These are phyloP conservation scores for Caenorhabditis sp. DNA, from an alignment of 2,888 invertebrate genomes.

Conservation along the genomic window DNA sequence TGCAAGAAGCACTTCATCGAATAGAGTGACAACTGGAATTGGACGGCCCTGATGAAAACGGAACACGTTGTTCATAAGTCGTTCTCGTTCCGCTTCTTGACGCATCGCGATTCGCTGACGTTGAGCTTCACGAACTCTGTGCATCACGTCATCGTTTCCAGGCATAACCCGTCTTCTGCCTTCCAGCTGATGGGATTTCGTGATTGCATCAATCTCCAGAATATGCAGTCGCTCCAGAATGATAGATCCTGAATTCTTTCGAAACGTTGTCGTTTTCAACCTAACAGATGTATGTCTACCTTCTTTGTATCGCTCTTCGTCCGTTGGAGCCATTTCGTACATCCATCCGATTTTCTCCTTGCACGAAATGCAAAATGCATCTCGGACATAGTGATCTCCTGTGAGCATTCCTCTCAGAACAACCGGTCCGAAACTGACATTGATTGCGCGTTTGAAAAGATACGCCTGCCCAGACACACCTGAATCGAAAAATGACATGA, in stretches of 20 bases:
- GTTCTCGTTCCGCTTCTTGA: background rate
- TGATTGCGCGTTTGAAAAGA: constrained; percentile 94
- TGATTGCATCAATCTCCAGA: constrained; percentile 54
- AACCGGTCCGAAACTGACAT: constrained; percentile 94
- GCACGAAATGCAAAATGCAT: constrained; percentile 44
- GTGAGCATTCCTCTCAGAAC: constrained; percentile 93
- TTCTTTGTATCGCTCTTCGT: constrained; percentile 89
- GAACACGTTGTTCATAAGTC: background rate
- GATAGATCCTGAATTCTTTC: constrained; percentile 58
- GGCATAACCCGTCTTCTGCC: background rate
- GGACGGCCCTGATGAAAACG: background rate
- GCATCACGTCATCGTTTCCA: background rate
- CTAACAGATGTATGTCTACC: constrained; percentile 84
- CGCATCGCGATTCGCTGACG: background rate
- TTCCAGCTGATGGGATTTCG: constrained; percentile 13
- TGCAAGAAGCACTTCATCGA: background rate
- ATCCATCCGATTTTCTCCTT: constrained; percentile 86
- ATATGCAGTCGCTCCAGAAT: constrained; percentile 69
- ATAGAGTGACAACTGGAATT: background rate
- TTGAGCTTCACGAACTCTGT: background rate
- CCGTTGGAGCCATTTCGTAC: constrained; percentile 98
- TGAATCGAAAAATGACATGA: background rate
- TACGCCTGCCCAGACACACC: constrained; percentile 96
- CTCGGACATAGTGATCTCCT: constrained; percentile 86
- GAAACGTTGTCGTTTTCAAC: too few relatives aligned